A percentile compares a stretch with the other conserved stretches of the same genome.
These are phyloP conservation scores for Tetragonula carbonaria DNA, from an alignment of 2,888 invertebrate species.

Conservation along the genomic window DNA sequence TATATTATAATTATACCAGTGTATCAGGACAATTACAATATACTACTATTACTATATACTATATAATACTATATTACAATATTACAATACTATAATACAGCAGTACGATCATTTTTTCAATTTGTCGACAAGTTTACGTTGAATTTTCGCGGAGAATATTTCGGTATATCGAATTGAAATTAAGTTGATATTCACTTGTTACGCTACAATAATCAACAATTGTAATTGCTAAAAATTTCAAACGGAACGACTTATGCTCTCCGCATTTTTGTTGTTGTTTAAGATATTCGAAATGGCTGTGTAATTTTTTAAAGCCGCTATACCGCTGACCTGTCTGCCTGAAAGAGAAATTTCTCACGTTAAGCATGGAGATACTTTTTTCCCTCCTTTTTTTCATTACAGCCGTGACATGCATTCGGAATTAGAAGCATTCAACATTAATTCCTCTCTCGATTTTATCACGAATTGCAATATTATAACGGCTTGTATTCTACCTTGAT, in stretches of 20 bases:
- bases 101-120: too few relatives aligned
- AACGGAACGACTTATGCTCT: neutral
- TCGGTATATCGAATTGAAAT: too few relatives aligned
- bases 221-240: neutral
- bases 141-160: too few relatives aligned
- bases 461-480: neutral
- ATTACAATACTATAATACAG: too few relatives aligned
- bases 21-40: too few relatives aligned
- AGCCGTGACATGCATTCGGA: conserved; percentile 6
- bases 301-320: neutral
- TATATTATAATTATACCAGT: too few relatives aligned
- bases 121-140: too few relatives aligned
- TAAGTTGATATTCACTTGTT: too few relatives aligned
- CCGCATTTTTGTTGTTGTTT: neutral
- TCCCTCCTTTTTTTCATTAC: neutral
- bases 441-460: neutral
- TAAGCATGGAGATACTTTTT: neutral
- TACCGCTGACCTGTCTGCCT: neutral
- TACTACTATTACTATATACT: too few relatives aligned
- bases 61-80: too few relatives aligned
- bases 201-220: neutral
- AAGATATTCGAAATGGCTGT: neutral
- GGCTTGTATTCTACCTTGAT: neutral
- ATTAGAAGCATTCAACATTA: conserved; percentile 22
- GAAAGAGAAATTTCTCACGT: neutral